phyloP scores from a whole-genome alignment of 1,140 invertebrate genomes.

The Copidosoma floridanum region DNA sequence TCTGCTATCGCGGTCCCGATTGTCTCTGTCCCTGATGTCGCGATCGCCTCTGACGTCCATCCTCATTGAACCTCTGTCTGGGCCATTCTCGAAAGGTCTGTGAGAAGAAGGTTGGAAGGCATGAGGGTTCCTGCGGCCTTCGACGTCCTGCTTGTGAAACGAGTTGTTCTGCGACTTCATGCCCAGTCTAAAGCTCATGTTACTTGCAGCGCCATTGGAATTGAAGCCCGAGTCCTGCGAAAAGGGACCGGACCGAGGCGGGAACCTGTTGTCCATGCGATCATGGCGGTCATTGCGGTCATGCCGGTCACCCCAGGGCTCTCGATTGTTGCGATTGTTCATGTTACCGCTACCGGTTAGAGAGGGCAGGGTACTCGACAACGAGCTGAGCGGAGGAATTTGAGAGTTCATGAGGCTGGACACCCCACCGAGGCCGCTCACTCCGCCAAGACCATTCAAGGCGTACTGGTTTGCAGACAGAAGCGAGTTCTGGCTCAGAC shows the following conservation, averaged over 20 bases:
- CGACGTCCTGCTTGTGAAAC: slow-evolving; percentile 56
- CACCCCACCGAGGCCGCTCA: slow-evolving; percentile 47
- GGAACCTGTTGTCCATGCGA: slow-evolving; percentile 39
- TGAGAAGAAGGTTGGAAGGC: slow-evolving; percentile 56
- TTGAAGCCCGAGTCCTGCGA: slow-evolving; percentile 33
- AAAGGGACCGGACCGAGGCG: slow-evolving; percentile 36
- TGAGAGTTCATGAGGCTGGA: slow-evolving; percentile 36
- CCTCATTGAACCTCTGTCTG: slow-evolving; percentile 31
- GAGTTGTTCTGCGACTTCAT: slow-evolving; percentile 22
- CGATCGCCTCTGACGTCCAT: slow-evolving; percentile 15
- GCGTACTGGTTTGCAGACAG: slow-evolving; percentile 41
- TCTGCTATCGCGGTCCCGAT: background rate
- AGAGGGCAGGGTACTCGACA: slow-evolving; percentile 27
- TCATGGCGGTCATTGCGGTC: too few species aligned
- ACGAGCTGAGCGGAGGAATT: slow-evolving; percentile 32
- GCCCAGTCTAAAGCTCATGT: slow-evolving; percentile 25
- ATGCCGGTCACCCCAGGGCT: slow-evolving; percentile 42
- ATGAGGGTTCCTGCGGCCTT: slow-evolving; percentile 62
- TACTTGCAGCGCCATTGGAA: slow-evolving; percentile 8
- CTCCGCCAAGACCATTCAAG: slow-evolving; percentile 47
- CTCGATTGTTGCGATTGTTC: slow-evolving; percentile 27
- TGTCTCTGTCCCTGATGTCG: background rate
- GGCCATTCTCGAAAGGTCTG: slow-evolving; percentile 26
- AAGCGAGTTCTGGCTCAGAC: slow-evolving; percentile 31
- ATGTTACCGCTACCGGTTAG: background rate